phyloP scores from a whole-genome alignment of 2,888 invertebrate genomes.

The Ctenicera cuprea region DNA sequence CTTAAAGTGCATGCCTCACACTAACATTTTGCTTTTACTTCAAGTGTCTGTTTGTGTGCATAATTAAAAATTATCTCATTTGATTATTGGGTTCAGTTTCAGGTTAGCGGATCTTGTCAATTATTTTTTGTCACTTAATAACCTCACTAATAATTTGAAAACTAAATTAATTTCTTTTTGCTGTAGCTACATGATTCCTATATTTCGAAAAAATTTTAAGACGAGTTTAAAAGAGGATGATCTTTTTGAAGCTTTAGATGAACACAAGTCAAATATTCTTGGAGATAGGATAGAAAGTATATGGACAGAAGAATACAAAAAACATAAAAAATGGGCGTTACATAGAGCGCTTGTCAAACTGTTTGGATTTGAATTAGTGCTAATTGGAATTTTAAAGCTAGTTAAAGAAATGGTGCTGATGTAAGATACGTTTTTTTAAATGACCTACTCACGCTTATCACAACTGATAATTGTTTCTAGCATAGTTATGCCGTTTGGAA shows the following conservation, averaged over 20 bases:
- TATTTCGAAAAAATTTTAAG: slow-evolving; percentile 41
- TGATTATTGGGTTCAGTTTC: too few relatives aligned
- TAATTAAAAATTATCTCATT: too few relatives aligned
- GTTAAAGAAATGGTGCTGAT: slow-evolving; percentile 67
- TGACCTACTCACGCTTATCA: not conserved
- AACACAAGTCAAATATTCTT: slow-evolving; percentile 80
- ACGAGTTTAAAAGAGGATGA: slow-evolving; percentile 77
- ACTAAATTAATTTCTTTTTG: not conserved
- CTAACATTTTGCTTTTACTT: too few relatives aligned
- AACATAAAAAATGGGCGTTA: slow-evolving; percentile 66
- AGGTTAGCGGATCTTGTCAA: too few relatives aligned
- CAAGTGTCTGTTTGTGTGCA: too few relatives aligned
- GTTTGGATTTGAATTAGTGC: slow-evolving; percentile 65
- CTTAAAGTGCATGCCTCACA: too few relatives aligned
- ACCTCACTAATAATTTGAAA: too few relatives aligned
- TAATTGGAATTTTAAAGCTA: slow-evolving; percentile 64
- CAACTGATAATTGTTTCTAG: slow-evolving; percentile 57
- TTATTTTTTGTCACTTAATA: not conserved
- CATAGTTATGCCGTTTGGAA: slow-evolving; percentile 72
- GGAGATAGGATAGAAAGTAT: slow-evolving; percentile 80
- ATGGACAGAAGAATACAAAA: slow-evolving; percentile 67
- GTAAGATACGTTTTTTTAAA: slow-evolving; percentile 62
- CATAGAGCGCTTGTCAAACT: slow-evolving; percentile 65
- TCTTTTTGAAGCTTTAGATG: slow-evolving; percentile 80
- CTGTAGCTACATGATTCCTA: slow-evolving; percentile 45